phyloP scores from a whole-genome alignment of 2,797 vertebrate species.

The Todus mexicanus region DNA sequence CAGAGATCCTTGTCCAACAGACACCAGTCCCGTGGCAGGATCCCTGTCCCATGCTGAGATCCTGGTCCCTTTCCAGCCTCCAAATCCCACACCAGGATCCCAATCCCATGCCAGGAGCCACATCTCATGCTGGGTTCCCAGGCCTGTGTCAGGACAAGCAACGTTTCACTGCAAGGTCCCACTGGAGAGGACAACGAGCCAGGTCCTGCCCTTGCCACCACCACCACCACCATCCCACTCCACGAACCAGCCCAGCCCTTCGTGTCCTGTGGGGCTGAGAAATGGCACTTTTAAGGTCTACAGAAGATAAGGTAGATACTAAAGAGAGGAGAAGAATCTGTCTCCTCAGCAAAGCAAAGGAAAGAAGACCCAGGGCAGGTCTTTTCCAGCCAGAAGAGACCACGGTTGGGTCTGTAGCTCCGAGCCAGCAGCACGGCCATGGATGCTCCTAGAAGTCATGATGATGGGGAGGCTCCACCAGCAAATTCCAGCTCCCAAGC shows the following conservation, averaged over 20 bases:
- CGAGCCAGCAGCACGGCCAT: too few species aligned
- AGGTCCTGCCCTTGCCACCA: background rate
- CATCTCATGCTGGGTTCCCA: background rate
- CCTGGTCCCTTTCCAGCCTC: accelerated
- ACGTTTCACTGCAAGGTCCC: background rate
- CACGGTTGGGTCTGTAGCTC: too few species aligned
- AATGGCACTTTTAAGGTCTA: too few species aligned
- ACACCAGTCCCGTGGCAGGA: accelerated
- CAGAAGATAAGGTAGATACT: too few species aligned
- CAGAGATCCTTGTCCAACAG: too few species aligned
- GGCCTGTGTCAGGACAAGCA: background rate
- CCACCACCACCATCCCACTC: too few species aligned
- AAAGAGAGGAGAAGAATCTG: too few species aligned
- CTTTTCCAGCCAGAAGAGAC: too few species aligned
- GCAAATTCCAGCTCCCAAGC: background rate
- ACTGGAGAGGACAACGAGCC: background rate
- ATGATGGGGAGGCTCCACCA: background rate
- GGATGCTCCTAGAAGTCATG: too few species aligned
- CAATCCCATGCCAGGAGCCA: background rate
- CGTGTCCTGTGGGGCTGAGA: background rate
- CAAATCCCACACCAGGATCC: background rate
- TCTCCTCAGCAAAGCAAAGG: too few species aligned
- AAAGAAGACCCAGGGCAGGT: too few species aligned
- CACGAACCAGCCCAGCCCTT: background rate
- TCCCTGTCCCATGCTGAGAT: accelerated